Evolutionary conservation across 2,888 invertebrate species (phyloP).

Genomic region (Gonocerus acuteangulatus): DNA sequence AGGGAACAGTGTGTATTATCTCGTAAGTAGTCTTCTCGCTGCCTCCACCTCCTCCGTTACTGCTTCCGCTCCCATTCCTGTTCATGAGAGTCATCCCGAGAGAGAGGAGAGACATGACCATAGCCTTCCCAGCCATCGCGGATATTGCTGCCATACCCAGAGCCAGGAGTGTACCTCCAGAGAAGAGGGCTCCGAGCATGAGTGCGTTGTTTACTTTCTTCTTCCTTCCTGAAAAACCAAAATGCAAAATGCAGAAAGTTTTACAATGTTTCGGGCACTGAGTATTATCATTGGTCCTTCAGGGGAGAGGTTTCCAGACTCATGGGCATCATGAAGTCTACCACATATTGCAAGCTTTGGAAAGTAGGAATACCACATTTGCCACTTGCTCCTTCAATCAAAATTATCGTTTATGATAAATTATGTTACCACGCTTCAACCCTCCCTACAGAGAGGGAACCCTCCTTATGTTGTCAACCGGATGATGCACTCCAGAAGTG

Average conservation of each 20-base stretch:
- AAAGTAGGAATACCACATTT: too few species aligned
- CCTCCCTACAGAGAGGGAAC: too few species aligned
- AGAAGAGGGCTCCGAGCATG: conserved; percentile 25
- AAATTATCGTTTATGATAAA: too few species aligned
- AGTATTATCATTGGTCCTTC: too few species aligned
- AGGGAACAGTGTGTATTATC: conserved; percentile 21
- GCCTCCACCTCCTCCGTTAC: neutral
- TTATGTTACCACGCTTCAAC: too few species aligned
- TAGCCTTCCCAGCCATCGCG: conserved; percentile 26
- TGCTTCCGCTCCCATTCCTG: conserved; percentile 9
- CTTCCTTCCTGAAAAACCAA: conserved; percentile 17
- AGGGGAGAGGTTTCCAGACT: too few species aligned
- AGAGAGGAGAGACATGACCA: conserved; percentile 24
- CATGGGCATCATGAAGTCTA: too few species aligned
- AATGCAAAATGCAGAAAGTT: neutral
- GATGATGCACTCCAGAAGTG: too few species aligned
- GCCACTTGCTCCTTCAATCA: too few species aligned
- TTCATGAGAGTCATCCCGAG: conserved; percentile 24
- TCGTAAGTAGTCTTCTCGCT: conserved; percentile 24
- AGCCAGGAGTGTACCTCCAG: conserved; percentile 23
- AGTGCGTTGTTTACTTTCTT: conserved; percentile 17
- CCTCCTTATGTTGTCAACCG: too few species aligned
- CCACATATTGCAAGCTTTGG: too few species aligned
- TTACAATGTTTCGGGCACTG: too few species aligned
- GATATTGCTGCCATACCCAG: conserved; percentile 26